A percentile compares a stretch with the other conserved stretches of the same genome.
These are phyloP conservation scores for Dinocampus coccinellae DNA, from an alignment of 2,888 invertebrate genomes.

Conservation along the genomic window DNA sequence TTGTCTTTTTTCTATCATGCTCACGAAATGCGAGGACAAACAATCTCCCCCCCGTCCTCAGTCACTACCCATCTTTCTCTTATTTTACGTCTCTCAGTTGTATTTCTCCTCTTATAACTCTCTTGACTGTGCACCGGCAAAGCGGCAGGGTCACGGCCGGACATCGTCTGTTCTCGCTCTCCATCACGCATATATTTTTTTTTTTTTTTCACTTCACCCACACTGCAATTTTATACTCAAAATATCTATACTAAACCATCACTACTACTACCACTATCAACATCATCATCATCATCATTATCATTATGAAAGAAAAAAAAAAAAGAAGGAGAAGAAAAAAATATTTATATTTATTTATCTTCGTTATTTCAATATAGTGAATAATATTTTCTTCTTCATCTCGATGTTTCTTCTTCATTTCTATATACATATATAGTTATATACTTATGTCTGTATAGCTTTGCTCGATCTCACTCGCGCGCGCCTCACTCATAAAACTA, in stretches of 20 bases:
- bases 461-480: constrained; percentile 5
- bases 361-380: background rate
- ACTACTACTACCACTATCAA: too few relatives aligned
- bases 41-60: background rate
- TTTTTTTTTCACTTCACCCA: background rate
- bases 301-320: background rate
- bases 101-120: constrained; percentile 15
- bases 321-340: too few relatives aligned
- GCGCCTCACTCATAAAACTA: constrained; percentile 54
- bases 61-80: background rate
- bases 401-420: constrained; percentile 10
- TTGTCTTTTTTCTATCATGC: background rate
- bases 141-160: constrained; percentile 68
- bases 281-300: too few relatives aligned
- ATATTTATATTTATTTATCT: constrained; percentile 12
- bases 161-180: constrained; percentile 62
- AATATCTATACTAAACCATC: background rate
- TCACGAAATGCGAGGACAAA: constrained; percentile 7
- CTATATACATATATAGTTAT: background rate
- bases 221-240: background rate
- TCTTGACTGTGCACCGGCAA: constrained; percentile 33
- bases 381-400: background rate
- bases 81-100: constrained; percentile 34
- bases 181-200: too few relatives aligned
- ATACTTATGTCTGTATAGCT: background rate